Evolutionary conservation across 2,888 invertebrate genomes (phyloP), one percentile per base, ranked within the genome.

Genomic region (Drosophila affinis): DNA sequence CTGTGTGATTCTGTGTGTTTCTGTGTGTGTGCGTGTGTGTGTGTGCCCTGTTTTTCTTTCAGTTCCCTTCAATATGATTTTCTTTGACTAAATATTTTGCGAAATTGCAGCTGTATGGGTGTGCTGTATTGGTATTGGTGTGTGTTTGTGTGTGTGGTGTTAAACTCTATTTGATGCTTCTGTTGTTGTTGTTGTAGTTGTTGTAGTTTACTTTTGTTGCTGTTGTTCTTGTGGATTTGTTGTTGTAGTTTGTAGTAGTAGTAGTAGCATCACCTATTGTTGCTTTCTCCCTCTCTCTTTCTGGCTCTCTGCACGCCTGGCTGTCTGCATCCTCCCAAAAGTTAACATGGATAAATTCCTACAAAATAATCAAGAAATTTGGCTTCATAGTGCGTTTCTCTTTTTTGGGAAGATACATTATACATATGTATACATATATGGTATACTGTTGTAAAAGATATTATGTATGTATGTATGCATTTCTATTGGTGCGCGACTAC

Each of bases 271-370:
- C 72, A 72, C 54, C 51, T 64, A 56, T 62, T 75, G 74, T 67
- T 69, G 75, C 70, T 61, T 72, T 46, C 44, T 71, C 12, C 39
- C 39, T 54, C 39, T 24, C 39, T 24, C 24, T 24, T 24, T 24
- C 24, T 24, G 24, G 24, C 24, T 24, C 24, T 24, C 24, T 24
- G 24, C 24, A 3, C 24, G 24, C 24, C 24, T 54, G 9, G 21
- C 54, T 39, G 18, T 32, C 51, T 78, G 88, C 87, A 89, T 91
- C 92, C 92, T 91, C 91, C 14, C 39, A 39, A 90, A 90, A 91
- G 91, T 92, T 92, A 92, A 92, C 92, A 92, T 79, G 92, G 92
- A 90, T 92, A 92, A 91, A 92, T 91, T 89, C 92, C 92, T 92
- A 91, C 83, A 91, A 91, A 83, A 83, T 77, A 79, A 79, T 79